Base-by-base conservation (phyloP, 2,797 vertebrate species). In the Sebastes hubbsi region DNA sequence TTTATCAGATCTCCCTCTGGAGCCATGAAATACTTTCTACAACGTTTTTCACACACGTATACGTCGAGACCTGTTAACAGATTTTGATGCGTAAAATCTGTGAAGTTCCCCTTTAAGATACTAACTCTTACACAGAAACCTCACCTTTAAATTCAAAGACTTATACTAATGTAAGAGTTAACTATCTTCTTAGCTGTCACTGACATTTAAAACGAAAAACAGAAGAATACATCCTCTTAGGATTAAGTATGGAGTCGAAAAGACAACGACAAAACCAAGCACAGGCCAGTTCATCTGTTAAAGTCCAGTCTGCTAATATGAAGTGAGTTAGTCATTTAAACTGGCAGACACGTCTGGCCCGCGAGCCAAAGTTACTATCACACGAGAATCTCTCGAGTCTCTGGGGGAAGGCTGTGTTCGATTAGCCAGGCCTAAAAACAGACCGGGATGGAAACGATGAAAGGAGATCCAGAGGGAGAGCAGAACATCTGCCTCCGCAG, bases 391-490 rank as follows among this genome's bases (percentile, higher is more conserved):
- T 91, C 38, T 78, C 4, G 4, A 5, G 72, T 90, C 89, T 90
- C 88, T 29, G 38, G 85, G 76, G 84, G 74, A 34, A 81, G 64
- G 42, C 88, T 92, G 91, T 5, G 87, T 93, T 93, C 85, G 88
- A 93, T 92, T 93, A 91, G 84, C 62, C 22, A 18, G 81, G 80
- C 83, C 90, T 93, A 89, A 92, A 94, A 94, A 92, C 90, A 94
- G 89, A 91, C 79, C 2, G 74, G 78, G 82, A 88, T 71, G 84
- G 88, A 92, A 92, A 93, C 74, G 76, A 87, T 88, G 80, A 89
- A 93, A 90, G 85, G 81, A 67, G 82, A 72, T 90, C 83, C 90
- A 91, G 88, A 86, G 87, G 78, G 79, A 85, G 77, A 73, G 54
- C 14, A 78, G 85, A 91, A 94, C 93, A 92, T 94, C 91, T 93